Base-by-base conservation (phyloP, 2,888 invertebrate genomes). In the Ennomos fuscantarius region DNA sequence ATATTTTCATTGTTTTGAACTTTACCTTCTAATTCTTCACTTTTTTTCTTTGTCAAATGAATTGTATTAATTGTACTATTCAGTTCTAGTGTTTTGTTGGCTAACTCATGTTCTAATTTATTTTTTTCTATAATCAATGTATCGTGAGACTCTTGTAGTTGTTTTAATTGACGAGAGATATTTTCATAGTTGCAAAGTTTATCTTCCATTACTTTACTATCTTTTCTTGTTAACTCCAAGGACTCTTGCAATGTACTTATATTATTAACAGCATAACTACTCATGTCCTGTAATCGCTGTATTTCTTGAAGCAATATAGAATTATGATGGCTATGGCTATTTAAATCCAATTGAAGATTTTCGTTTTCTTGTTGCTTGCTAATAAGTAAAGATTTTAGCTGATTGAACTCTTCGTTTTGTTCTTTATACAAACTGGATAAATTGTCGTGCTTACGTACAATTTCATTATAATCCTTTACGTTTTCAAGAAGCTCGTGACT, bases 401-500 rank as follows among this genome's bases (percentile, higher is more conserved):
- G 55, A 47, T 77, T 69, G 53, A 70, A 76, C 34, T 79, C 72
- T 54, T 70, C 61, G 46, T 54, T 50, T 61, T 76, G 67, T 37
- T 60, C 46, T 60, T 76, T 72, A 34, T 75, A 69, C 5, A 69
- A 63, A 46, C 73, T 72, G 11, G 68, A 57, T 1, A 77, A 52
- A 49, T 78, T 71, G 31, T 73, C 66, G 62, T 77, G 74, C 60
- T 67, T 72, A 49, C 71, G 63, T 33, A 75, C 44, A 3, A 74
- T 52, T 9, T 78, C 66, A 57, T 80, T 72, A 55, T 78, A 79
- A 62, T 78, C 69, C 68, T 78, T 82, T 2, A 84, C 68, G 66
- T 77, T 84, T 54, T 81, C 66, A 11, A 87, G 60, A 56, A 89
- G 60, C 56, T 85, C 82, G 60, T 79, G 68, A 65, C 88, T 89